Percentiles rank a stretch among this genome's conserved stretches.
Conservation (phyloP, 2,113 vertebrate genomes). For the Pelecanoides urinatrix region DNA sequence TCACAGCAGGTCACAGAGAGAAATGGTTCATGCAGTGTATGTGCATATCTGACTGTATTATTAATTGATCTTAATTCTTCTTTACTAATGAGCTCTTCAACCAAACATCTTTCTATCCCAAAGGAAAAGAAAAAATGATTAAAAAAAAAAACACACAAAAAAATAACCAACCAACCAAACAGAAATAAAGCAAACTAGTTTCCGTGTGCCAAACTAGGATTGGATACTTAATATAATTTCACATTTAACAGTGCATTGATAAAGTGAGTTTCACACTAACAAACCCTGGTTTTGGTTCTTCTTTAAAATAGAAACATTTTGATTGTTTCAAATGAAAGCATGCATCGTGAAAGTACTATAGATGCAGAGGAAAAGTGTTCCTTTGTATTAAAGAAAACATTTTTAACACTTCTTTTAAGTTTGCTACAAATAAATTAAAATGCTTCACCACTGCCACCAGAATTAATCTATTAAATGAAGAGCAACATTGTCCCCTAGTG, state of each 20-base stretch:
- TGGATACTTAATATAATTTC: background rate
- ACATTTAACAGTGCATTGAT: background rate
- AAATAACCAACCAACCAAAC: no score
- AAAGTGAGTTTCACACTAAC: conserved; percentile 36
- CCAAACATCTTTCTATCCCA: background rate
- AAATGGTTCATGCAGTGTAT: background rate
- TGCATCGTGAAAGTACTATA: background rate
- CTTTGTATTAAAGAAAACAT: conserved; percentile 62
- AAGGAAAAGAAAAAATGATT: background rate
- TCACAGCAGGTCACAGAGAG: background rate
- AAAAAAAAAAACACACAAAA: background rate
- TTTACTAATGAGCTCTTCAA: conserved; percentile 30
- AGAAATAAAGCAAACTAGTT: background rate
- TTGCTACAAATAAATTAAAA: conserved; percentile 65
- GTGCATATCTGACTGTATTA: background rate
- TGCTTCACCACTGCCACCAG: background rate
- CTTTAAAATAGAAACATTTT: conserved; percentile 59
- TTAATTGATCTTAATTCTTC: conserved; percentile 51
- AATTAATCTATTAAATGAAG: conserved; percentile 15
- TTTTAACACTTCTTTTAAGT: conserved; percentile 66
- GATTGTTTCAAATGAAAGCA: background rate
- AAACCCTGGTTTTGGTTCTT: conserved; percentile 13
- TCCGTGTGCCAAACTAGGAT: background rate
- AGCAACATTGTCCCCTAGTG: conserved; percentile 74
- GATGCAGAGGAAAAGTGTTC: conserved; percentile 34